A percentile compares a stretch with the other conserved stretches of the same genome.
Evolutionary conservation across 2,113 vertebrate species (phyloP).

Genomic region (Scalopus aquaticus): DNA sequence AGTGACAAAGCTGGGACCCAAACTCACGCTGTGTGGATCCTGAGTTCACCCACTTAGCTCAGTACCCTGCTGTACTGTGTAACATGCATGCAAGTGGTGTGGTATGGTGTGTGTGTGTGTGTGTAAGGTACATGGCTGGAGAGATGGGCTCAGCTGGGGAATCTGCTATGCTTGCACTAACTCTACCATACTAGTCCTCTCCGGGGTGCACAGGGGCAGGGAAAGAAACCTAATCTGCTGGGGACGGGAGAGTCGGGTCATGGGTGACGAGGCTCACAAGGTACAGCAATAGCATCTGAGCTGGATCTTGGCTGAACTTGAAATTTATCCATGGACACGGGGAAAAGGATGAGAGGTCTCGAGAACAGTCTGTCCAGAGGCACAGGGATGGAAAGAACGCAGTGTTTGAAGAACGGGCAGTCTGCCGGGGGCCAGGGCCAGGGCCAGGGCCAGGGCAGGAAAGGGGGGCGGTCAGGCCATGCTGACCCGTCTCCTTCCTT

Average conservation of each 20-base stretch:
- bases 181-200: background rate
- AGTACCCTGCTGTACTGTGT: background rate
- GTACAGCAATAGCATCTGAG: background rate
- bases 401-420: background rate
- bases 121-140: background rate
- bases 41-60: background rate
- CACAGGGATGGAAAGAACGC: conserved; percentile 25
- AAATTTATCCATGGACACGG: background rate
- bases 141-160: background rate
- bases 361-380: background rate
- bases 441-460: background rate
- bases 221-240: background rate
- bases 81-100: background rate
- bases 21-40: background rate
- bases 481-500: background rate
- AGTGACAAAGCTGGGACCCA: background rate
- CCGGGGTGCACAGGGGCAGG: background rate
- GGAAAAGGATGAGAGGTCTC: background rate
- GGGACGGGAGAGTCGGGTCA: too few species aligned
- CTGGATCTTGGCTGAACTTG: background rate
- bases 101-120: background rate
- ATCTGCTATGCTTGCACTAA: background rate
- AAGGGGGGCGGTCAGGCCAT: background rate
- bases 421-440: background rate
- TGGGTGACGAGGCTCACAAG: background rate